Evolutionary conservation across 2,797 vertebrate genomes (phyloP).

Genomic region (Malurus splendens): DNA sequence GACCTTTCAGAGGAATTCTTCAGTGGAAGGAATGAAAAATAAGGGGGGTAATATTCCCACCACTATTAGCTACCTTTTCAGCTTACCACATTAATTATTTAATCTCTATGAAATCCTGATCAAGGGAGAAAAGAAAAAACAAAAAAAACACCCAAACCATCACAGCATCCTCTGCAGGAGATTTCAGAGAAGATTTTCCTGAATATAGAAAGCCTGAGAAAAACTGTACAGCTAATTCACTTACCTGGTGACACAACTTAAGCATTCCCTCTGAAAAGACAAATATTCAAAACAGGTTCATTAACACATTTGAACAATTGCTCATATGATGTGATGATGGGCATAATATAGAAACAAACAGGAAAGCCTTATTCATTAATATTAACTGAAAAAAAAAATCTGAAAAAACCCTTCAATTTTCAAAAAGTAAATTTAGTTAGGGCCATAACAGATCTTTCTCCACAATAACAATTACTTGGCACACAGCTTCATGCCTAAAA

Average conservation of each 20-base stretch:
- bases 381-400: background rate
- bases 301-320: background rate
- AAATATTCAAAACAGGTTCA: background rate
- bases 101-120: background rate
- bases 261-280: background rate
- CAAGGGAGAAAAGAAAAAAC: background rate
- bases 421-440: background rate
- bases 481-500: background rate
- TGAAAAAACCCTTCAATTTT: background rate
- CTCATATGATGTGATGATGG: background rate
- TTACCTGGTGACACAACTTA: accelerated
- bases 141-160: accelerated
- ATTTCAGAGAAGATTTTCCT: background rate
- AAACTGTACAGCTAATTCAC: background rate
- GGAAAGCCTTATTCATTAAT: background rate
- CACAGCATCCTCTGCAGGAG: background rate
- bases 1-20: background rate
- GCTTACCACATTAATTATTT: background rate
- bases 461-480: background rate
- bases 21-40: background rate
- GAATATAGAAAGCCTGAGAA: background rate
- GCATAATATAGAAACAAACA: background rate
- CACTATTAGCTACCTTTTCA: background rate
- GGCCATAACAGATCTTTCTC: background rate
- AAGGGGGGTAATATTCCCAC: background rate